Conservation (phyloP, 2,113 vertebrate genomes). For the Sciurus niger region DNA sequence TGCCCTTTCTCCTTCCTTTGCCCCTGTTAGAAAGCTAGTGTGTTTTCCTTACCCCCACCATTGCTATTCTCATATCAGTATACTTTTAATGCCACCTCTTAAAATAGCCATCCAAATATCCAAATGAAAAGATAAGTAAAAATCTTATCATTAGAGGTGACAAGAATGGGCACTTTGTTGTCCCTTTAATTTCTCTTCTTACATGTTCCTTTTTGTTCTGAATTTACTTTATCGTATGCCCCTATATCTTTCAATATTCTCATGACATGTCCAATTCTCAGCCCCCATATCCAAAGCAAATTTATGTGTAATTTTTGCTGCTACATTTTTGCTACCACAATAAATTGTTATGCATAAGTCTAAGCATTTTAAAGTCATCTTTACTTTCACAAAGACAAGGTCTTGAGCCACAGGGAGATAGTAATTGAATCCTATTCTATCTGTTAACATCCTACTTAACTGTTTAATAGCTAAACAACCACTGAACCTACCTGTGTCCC, state of each 20-base stretch:
- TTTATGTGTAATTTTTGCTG: slow-evolving; percentile 54
- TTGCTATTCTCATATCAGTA: neutral
- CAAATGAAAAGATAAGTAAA: slow-evolving; percentile 48
- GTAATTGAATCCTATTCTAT: slow-evolving; percentile 22
- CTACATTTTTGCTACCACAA: neutral
- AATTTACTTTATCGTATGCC: neutral
- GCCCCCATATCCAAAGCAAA: neutral
- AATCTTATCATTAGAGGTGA: neutral
- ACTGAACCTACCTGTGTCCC: neutral
- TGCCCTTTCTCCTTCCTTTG: neutral
- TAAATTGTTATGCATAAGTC: neutral
- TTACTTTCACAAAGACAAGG: slow-evolving; percentile 38
- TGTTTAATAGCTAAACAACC: neutral
- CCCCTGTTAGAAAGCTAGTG: neutral
- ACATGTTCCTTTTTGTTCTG: slow-evolving; percentile 46
- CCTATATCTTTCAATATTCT: slow-evolving; percentile 1
- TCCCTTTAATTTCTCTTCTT: slow-evolving; percentile 53
- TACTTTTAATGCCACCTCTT: slow-evolving; percentile 40
- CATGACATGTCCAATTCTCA: neutral
- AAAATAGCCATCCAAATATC: slow-evolving; percentile 27
- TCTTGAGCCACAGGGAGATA: slow-evolving; percentile 5
- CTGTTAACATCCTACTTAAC: neutral
- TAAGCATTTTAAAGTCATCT: slow-evolving; percentile 14
- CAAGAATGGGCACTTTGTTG: neutral
- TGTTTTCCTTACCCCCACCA: neutral